Base-by-base conservation (phyloP, 2,888 invertebrate genomes). In the Cryptus viduatorius region DNA sequence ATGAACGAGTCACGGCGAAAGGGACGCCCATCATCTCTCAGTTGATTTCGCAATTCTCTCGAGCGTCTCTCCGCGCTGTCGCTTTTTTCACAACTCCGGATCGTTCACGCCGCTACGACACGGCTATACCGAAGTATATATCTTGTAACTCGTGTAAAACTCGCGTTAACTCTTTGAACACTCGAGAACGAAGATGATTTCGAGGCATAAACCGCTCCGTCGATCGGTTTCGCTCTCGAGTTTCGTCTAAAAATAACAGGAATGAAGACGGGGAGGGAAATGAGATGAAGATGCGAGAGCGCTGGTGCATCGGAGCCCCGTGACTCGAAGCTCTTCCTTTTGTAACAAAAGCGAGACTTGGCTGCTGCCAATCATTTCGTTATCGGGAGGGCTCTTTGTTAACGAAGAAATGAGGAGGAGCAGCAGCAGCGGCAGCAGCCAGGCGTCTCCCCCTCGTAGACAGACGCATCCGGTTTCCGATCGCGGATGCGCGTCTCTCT, bases 381-480 rank as follows among this genome's bases (percentile, higher is more conserved):
- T 90, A 90, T 92, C 91, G 90, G 82, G 65, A 53, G 48, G 85
- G 69, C 89, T 91, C 90, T 90, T 92, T 89, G 89, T 90, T 90
- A 85, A 87, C 87, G 87, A 86, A 81, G 75, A 71, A 56, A 75
- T 46, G 42, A 79, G 84, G 56, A 75, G 48, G 59, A 68, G 81
- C 56, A 24, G 16, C 29, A 59, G n/a, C 46, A 37, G 19, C 29
- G 67, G n/a, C 46, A 37, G 14, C 44, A 19, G 29, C 42, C 69
- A 31, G 53, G 46, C 81, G 85, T 83, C 89, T 88, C 88, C 87
- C 89, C 86, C 46, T 31, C 7, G 77, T 84, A 88, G 90, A 89
- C 89, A 88, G 88, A 85, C 89, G 86, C 91, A 91, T 92, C 91
- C 92, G 91, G 92, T 89, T 89, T 89, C 88, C 89, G 89, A 91